These are phyloP conservation scores for Drosophila maculinotata DNA, from an alignment of 2,888 invertebrate genomes.

Conservation along the genomic window DNA sequence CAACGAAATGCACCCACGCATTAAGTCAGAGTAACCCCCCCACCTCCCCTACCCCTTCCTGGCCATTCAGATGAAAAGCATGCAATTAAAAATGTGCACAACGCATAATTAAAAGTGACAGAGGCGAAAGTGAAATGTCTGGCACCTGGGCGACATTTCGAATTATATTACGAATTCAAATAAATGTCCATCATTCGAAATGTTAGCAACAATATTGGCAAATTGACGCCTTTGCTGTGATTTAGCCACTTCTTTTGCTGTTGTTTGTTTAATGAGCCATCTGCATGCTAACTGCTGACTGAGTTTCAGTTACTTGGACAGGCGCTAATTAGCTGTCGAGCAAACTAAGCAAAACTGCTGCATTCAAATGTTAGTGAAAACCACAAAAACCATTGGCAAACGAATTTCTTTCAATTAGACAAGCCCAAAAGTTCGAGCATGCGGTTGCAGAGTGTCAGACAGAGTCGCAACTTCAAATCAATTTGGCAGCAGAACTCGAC, in stretches of 20 bases:
- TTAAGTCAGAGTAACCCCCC: conserved; percentile 8
- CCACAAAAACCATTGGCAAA: conserved; percentile 41
- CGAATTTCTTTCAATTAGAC: conserved; percentile 70
- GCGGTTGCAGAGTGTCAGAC: conserved; percentile 1
- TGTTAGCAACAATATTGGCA: conserved; percentile 15
- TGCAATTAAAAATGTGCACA: conserved; percentile 66
- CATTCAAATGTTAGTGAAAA: conserved; percentile 59
- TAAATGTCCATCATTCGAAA: conserved; percentile 22
- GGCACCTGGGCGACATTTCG: conserved; percentile 34
- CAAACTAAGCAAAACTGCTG: conserved; percentile 3
- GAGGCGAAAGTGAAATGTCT: conserved; percentile 27
- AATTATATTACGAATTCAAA: neutral
- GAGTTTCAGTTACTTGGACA: conserved; percentile 39
- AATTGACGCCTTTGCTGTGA: conserved; percentile 18
- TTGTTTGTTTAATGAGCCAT: conserved; percentile 36
- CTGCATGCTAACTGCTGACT: conserved; percentile 20
- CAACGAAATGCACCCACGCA: conserved; percentile 24
- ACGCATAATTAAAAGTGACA: conserved; percentile 62
- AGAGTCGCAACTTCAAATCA: neutral
- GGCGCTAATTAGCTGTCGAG: conserved; percentile 61
- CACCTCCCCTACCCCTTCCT: conserved; percentile 6
- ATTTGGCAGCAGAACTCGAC: neutral
- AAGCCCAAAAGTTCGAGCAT: conserved; percentile 25
- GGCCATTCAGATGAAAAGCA: conserved; percentile 35
- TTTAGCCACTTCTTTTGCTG: neutral